Percentiles rank a stretch among this genome's conserved stretches.
phyloP scores from a whole-genome alignment of 1,140 invertebrate genomes.

The Hesperophylax magnus region DNA sequence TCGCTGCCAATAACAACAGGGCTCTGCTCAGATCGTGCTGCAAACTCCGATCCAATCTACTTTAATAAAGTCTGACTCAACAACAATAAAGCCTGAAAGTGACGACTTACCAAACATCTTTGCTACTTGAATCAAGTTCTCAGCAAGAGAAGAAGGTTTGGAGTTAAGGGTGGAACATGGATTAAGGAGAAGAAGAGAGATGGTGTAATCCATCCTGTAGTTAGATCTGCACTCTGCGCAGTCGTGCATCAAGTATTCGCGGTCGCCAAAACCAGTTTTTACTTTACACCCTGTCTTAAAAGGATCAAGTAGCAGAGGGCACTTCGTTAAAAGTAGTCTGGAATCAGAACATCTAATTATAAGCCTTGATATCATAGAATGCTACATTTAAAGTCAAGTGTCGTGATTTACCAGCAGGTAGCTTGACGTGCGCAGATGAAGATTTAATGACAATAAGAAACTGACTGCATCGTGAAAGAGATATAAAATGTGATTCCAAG shows the following conservation, averaged over 20 bases:
- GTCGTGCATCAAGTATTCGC: constrained; percentile 24
- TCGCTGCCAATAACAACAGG: constrained; percentile 5
- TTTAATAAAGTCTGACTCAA: constrained; percentile 6
- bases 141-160: not conserved
- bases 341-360: not conserved
- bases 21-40: constrained; percentile 2
- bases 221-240: constrained; percentile 24
- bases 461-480: constrained; percentile 19
- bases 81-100: not conserved
- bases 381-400: not conserved
- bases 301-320: not conserved
- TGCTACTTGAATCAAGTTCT: not conserved
- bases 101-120: not conserved
- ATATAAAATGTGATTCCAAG: not conserved
- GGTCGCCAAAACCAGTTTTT: constrained; percentile 30
- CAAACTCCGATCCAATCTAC: constrained; percentile 2
- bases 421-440: not conserved
- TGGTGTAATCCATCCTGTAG: constrained; percentile 1
- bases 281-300: constrained; percentile 1
- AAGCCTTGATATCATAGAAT: too few relatives aligned
- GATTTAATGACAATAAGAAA: constrained; percentile 14
- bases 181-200: not conserved
- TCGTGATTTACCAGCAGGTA: not conserved
- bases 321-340: not conserved
- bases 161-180: not conserved